These are phyloP conservation scores for Cynopterus sphinx DNA, from an alignment of 2,797 vertebrate species.

Conservation along the genomic window DNA sequence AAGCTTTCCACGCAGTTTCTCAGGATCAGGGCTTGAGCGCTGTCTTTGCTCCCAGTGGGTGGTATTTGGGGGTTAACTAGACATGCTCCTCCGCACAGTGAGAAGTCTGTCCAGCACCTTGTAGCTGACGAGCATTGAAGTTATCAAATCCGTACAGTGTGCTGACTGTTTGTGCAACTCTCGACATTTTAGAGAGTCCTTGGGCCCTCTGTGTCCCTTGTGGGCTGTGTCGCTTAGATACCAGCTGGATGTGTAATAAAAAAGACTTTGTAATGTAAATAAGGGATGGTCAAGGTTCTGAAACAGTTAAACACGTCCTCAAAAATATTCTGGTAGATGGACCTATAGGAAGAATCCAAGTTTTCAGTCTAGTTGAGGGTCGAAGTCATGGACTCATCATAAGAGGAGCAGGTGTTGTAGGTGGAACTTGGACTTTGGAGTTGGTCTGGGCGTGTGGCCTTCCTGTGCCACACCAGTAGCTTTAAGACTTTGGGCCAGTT, in stretches of 20 bases:
- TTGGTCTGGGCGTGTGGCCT: background rate
- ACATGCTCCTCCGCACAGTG: background rate
- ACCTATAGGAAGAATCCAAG: background rate
- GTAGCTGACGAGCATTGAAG: slow-evolving; percentile 10
- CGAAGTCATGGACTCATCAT: background rate
- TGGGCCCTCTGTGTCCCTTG: slow-evolving; percentile 1
- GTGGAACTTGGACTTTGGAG: background rate
- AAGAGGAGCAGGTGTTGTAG: background rate
- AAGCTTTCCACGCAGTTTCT: background rate
- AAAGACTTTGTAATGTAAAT: background rate
- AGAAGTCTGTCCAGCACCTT: slow-evolving; percentile 19
- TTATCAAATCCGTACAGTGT: slow-evolving; percentile 23
- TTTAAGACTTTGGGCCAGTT: background rate
- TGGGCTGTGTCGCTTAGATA: slow-evolving; percentile 60
- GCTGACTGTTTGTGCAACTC: background rate
- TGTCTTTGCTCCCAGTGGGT: slow-evolving; percentile 13
- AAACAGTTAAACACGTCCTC: slow-evolving; percentile 35
- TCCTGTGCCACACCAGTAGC: background rate
- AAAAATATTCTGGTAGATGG: background rate
- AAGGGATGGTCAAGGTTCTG: background rate
- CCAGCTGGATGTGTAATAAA: background rate
- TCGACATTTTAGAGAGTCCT: slow-evolving; percentile 36
- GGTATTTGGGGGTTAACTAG: background rate
- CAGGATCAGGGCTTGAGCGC: background rate
- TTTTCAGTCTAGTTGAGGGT: background rate